A percentile compares a stretch with the other conserved stretches of the same genome.
Conservation (phyloP, 2,113 vertebrate species). For the Dicrurus megarhynchus region DNA sequence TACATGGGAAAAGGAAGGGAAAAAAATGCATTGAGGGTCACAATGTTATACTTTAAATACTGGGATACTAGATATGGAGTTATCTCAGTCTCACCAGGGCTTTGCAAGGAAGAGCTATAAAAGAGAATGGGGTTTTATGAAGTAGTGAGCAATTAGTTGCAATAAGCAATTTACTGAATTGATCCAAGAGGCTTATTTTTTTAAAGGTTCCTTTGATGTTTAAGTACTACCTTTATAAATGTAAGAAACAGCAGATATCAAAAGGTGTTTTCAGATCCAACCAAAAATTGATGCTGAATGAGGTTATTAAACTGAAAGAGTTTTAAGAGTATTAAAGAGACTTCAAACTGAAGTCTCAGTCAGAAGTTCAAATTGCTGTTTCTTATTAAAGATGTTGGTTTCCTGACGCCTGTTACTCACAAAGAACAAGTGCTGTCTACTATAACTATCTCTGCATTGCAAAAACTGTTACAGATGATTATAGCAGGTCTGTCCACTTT, state of each 20-base stretch:
- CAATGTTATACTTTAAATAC: not conserved
- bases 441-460: not conserved
- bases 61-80: not conserved
- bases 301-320: not conserved
- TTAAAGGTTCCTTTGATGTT: not conserved
- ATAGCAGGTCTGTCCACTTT: not conserved
- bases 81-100: not conserved
- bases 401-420: not conserved
- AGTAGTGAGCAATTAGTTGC: not conserved
- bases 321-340: not conserved
- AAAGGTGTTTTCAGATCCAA: not conserved
- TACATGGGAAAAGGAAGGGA: not conserved
- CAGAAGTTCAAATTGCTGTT: not conserved
- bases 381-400: not conserved
- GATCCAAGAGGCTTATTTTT: not conserved
- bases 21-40: not conserved
- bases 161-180: not conserved
- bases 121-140: not conserved
- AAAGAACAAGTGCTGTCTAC: not conserved
- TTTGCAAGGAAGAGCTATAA: not conserved
- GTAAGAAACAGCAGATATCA: not conserved
- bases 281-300: not conserved
- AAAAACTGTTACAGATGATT: not conserved
- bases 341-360: not conserved
- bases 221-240: not conserved